Evolutionary conservation across 1,140 invertebrate genomes (phyloP).

Genomic region (Oscheius sp.): DNA sequence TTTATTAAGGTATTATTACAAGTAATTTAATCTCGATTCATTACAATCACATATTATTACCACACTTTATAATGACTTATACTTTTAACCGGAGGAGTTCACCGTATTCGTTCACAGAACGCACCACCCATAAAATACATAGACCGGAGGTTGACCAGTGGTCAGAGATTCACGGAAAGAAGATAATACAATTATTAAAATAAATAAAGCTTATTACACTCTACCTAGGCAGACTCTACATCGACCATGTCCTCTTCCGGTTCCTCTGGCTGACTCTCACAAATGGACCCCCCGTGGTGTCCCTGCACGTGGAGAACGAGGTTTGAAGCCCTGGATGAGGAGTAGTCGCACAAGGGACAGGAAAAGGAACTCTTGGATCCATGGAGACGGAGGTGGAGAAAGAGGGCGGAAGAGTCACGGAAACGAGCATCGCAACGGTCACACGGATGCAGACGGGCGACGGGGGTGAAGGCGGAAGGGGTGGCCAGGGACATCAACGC

Average conservation of each 20-base stretch:
- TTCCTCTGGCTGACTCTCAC: background rate
- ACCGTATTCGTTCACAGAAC: background rate
- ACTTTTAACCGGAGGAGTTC: too few relatives aligned
- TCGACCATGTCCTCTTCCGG: background rate
- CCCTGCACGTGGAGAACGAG: background rate
- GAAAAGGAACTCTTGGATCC: background rate
- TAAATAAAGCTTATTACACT: background rate
- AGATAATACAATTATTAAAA: background rate
- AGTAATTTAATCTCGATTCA: too few relatives aligned
- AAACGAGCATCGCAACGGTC: background rate
- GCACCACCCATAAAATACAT: constrained; percentile 1
- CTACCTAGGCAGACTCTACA: background rate
- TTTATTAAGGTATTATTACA: background rate
- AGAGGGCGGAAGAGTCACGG: background rate
- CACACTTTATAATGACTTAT: too few relatives aligned
- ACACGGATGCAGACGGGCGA: background rate
- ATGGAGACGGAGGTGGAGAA: background rate
- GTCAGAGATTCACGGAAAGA: background rate
- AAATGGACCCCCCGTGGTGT: background rate
- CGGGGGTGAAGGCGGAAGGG: background rate
- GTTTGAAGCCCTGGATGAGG: background rate
- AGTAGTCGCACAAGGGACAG: background rate
- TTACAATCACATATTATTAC: too few relatives aligned
- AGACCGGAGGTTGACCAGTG: background rate
- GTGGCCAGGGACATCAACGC: background rate